Conservation (phyloP, 2,797 vertebrate genomes). For the Emydoidea blandingii region DNA sequence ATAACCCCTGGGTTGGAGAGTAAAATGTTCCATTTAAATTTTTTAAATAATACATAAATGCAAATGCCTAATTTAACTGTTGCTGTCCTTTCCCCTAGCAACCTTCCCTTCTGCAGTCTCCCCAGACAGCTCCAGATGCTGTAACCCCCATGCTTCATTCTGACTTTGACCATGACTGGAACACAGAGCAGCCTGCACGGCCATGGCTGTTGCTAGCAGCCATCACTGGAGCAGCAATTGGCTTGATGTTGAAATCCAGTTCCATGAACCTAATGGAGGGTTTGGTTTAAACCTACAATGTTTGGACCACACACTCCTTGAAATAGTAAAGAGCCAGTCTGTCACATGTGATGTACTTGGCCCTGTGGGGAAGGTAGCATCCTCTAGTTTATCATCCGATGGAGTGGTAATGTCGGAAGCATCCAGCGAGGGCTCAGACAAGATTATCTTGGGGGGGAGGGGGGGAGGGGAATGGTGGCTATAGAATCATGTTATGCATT, state of each 20-base stretch:
- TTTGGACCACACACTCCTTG: neutral
- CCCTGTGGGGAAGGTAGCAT: neutral
- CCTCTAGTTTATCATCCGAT: neutral
- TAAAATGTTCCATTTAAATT: neutral
- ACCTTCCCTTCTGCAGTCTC: neutral
- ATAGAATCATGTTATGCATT: neutral
- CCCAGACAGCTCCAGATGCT: neutral
- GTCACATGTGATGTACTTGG: neutral
- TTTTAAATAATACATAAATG: neutral
- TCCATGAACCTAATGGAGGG: neutral
- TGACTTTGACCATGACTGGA: neutral
- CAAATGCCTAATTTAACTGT: neutral
- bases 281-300: neutral
- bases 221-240: constrained; percentile 29
- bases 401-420: neutral
- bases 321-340: neutral
- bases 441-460: neutral
- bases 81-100: neutral
- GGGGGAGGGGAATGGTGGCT: neutral
- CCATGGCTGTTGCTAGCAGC: constrained; percentile 59
- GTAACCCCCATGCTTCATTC: neutral
- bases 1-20: neutral
- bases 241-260: neutral
- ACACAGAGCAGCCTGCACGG: neutral
- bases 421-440: neutral